These are phyloP conservation scores for Thomomys bottae DNA, from an alignment of 2,113 vertebrate species.

Conservation along the genomic window DNA sequence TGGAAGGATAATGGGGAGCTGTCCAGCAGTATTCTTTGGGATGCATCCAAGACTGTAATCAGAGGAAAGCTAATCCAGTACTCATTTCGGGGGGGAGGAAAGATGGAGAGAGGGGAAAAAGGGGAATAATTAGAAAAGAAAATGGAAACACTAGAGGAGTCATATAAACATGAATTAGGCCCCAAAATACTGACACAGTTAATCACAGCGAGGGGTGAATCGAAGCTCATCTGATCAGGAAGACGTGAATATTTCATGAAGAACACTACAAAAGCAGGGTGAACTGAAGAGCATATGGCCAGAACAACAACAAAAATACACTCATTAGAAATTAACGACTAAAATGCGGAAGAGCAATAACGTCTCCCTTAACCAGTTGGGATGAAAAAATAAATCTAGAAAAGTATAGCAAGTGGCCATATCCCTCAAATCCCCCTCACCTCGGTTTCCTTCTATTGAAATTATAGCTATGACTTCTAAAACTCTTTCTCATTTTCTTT, in stretches of 20 bases:
- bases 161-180: constrained; percentile 79
- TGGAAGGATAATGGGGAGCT: constrained; percentile 76
- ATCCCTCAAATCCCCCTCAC: constrained; percentile 64
- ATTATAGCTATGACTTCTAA: constrained; percentile 78
- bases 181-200: constrained; percentile 74
- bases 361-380: constrained; percentile 71
- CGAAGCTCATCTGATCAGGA: constrained; percentile 57
- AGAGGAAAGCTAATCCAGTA: constrained; percentile 78
- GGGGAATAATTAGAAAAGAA: constrained; percentile 79
- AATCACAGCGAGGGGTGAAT: constrained; percentile 76
- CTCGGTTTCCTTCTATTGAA: constrained; percentile 73
- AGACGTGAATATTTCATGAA: constrained; percentile 72
- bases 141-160: constrained; percentile 78
- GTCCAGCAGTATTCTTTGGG: constrained; percentile 80
- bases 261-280: constrained; percentile 32
- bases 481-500: constrained; percentile 72
- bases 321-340: constrained; percentile 77
- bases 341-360: constrained; percentile 71
- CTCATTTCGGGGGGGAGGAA: constrained; percentile 70
- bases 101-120: constrained; percentile 55
- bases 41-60: constrained; percentile 79
- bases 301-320: constrained; percentile 47
- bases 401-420: constrained; percentile 58
- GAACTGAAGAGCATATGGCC: constrained; percentile 31
- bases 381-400: constrained; percentile 68